These are phyloP conservation scores for Zaprionus davidi DNA, from an alignment of 1,140 invertebrate genomes.

Conservation along the genomic window DNA sequence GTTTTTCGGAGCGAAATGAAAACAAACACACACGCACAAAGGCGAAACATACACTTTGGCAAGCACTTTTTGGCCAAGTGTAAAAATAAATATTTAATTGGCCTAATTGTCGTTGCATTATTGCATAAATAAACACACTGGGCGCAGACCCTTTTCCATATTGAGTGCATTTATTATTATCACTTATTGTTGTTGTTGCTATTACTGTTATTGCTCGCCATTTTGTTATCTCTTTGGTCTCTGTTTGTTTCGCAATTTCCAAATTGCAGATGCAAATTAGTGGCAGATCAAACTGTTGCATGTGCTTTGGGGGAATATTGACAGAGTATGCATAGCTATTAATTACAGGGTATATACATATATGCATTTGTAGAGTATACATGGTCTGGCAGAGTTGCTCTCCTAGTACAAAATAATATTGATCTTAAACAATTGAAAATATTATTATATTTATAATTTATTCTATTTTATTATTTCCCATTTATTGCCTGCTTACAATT, in stretches of 20 bases:
- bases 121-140: slow-evolving; percentile 60
- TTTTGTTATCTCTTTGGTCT: neutral
- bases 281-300: slow-evolving; percentile 3
- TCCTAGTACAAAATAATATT: neutral
- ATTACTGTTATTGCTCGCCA: neutral
- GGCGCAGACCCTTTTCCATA: slow-evolving; percentile 37
- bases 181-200: slow-evolving; percentile 36
- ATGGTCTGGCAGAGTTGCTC: too few species aligned
- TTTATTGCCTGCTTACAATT: too few species aligned
- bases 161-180: slow-evolving; percentile 49
- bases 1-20: slow-evolving; percentile 40
- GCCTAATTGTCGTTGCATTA: slow-evolving; percentile 65
- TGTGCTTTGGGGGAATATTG: neutral
- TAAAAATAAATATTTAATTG: slow-evolving; percentile 72
- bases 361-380: neutral
- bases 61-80: slow-evolving; percentile 40
- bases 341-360: neutral
- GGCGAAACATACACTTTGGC: slow-evolving; percentile 30
- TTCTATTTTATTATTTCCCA: neutral
- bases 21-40: slow-evolving; percentile 40
- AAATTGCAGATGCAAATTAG: neutral
- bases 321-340: neutral
- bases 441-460: neutral
- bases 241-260: neutral
- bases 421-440: neutral